Conservation (phyloP, 1,140 invertebrate species). For the Tetragnatha versicolor region DNA sequence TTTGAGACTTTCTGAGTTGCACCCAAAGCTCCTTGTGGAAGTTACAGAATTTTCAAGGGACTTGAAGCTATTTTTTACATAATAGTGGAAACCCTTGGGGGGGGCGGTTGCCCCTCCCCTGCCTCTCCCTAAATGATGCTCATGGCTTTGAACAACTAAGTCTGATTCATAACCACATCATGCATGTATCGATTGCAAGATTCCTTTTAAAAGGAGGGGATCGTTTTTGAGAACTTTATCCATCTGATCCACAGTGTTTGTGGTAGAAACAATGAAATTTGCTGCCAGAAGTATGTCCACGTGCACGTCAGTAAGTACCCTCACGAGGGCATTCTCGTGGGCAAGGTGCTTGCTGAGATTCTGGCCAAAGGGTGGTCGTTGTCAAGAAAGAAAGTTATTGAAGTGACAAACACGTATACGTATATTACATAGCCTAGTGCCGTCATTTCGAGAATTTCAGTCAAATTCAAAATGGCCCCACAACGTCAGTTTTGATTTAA, state of each 20-base stretch:
- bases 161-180: neutral
- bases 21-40: no score
- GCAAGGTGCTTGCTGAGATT: conserved; percentile 21
- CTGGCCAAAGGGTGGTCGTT: conserved; percentile 8
- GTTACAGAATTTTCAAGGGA: no score
- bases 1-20: no score
- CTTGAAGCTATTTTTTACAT: no score
- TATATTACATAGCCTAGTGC: no score
- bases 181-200: neutral
- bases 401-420: no score
- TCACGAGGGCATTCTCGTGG: conserved; percentile 5
- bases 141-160: neutral
- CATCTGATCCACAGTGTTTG: neutral
- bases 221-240: neutral
- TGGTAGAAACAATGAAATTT: neutral
- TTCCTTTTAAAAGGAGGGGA: neutral
- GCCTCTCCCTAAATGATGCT: no score
- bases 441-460: no score
- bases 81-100: no score
- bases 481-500: no score
- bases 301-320: neutral
- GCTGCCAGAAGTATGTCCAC: neutral
- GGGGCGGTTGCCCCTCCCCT: no score
- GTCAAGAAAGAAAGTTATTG: conserved; percentile 13
- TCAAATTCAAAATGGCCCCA: no score